These are phyloP conservation scores for Megastigmus dorsalis DNA, from an alignment of 2,888 invertebrate genomes.

Conservation along the genomic window DNA sequence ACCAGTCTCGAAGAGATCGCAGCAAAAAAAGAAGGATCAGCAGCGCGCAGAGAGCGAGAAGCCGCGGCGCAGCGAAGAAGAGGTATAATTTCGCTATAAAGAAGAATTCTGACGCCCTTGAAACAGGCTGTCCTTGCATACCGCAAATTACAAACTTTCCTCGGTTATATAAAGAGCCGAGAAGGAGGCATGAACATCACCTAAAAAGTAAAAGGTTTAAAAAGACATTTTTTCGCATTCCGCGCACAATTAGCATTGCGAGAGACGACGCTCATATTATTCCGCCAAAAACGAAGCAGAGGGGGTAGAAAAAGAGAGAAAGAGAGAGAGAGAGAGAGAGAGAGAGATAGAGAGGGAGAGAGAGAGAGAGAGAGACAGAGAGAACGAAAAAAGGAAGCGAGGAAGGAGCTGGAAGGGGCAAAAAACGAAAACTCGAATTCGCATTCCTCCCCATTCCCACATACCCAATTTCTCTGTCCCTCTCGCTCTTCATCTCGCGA, in stretches of 20 bases:
- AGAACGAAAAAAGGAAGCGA: too few relatives aligned
- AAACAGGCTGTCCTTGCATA: constrained; percentile 38
- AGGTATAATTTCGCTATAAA: background rate
- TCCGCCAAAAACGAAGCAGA: background rate
- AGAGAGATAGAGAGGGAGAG: background rate
- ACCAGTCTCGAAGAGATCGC: too few relatives aligned
- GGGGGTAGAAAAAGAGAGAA: background rate
- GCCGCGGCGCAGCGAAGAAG: too few relatives aligned
- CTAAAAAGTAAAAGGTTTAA: background rate
- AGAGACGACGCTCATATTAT: constrained; percentile 33
- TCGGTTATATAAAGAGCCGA: background rate
- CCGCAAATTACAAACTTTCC: constrained; percentile 10
- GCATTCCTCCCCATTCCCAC: constrained; percentile 28
- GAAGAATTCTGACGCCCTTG: constrained; percentile 35
- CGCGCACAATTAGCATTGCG: constrained; percentile 11
- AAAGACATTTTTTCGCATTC: constrained; percentile 1
- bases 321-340: background rate
- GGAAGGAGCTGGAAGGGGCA: too few relatives aligned
- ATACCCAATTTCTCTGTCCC: background rate
- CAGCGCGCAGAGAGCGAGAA: too few relatives aligned
- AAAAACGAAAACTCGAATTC: constrained; percentile 19
- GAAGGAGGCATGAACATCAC: too few relatives aligned
- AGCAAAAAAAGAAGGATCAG: too few relatives aligned
- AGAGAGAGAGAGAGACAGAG: background rate
- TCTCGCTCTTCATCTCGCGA: constrained; percentile 16